Evolutionary conservation across 1,140 invertebrate species (phyloP).

Genomic region (Drosophila bocqueti): DNA sequence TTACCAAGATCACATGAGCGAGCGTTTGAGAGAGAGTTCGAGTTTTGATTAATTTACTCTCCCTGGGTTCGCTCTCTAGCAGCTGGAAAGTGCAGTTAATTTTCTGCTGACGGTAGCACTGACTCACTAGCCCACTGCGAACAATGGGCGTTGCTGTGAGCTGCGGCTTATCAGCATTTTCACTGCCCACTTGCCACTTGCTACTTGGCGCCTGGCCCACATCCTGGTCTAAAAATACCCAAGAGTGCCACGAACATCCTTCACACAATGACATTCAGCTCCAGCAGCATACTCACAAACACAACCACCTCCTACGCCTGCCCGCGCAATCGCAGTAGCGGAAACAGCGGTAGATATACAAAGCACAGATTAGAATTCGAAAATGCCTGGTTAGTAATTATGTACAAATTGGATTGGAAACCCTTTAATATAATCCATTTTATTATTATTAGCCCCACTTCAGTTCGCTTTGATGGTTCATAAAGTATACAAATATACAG

Average conservation of each 20-base stretch:
- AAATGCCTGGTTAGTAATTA: constrained; percentile 24
- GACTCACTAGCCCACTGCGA: constrained; percentile 25
- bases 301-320: constrained; percentile 21
- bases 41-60: constrained; percentile 13
- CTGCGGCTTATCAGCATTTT: constrained; percentile 51
- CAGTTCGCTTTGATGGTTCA: too few species aligned
- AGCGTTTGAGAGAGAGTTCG: constrained; percentile 17
- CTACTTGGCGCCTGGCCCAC: constrained; percentile 12
- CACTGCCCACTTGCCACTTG: constrained; percentile 12
- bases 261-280: constrained; percentile 51
- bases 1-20: constrained; percentile 46
- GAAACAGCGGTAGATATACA: constrained; percentile 63
- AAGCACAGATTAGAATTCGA: constrained; percentile 25
- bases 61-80: constrained; percentile 1
- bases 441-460: background rate
- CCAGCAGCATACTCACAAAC: constrained; percentile 20
- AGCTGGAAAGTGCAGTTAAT: constrained; percentile 34
- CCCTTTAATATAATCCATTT: background rate
- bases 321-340: constrained; percentile 66
- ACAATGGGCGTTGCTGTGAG: constrained; percentile 51
- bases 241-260: constrained; percentile 55
- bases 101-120: constrained; percentile 19
- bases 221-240: constrained; percentile 51
- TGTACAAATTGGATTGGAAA: constrained; percentile 27
- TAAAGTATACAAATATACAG: background rate